Evolutionary conservation across 2,888 invertebrate genomes (phyloP).

Genomic region (Sarcophaga rosellei): DNA sequence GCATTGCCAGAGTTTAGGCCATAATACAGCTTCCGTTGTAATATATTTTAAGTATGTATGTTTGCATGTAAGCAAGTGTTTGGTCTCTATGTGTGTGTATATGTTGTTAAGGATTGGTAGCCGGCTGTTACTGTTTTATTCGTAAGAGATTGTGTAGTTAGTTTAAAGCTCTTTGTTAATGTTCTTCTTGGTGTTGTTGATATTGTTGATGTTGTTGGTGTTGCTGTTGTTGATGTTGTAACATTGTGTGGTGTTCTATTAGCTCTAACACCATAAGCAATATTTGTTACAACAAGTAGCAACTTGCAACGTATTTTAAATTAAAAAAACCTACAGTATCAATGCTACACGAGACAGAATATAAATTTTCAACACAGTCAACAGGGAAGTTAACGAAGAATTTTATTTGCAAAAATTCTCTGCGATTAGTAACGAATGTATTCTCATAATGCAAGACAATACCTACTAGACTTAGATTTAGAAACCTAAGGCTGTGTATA

Average conservation of each 20-base stretch:
- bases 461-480: too few species aligned
- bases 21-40: conserved; percentile 65
- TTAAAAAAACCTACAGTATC: conserved; percentile 62
- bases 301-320: conserved; percentile 57
- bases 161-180: conserved; percentile 27
- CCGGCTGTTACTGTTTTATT: background rate
- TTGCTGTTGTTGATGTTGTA: conserved; percentile 19
- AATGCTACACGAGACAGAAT: conserved; percentile 47
- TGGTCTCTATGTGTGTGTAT: background rate
- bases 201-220: background rate
- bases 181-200: conserved; percentile 6
- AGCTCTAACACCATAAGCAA: conserved; percentile 55
- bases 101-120: conserved; percentile 10
- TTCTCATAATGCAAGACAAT: too few species aligned
- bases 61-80: conserved; percentile 19
- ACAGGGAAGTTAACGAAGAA: background rate
- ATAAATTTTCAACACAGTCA: conserved; percentile 35
- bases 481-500: too few species aligned
- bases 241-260: conserved; percentile 24
- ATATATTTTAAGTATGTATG: conserved; percentile 35
- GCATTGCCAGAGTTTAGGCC: conserved; percentile 64
- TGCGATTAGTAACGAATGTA: too few species aligned
- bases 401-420: background rate
- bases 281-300: conserved; percentile 63
- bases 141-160: conserved; percentile 27